phyloP scores from a whole-genome alignment of 2,888 invertebrate species.

The Alentia gelatinosa region DNA sequence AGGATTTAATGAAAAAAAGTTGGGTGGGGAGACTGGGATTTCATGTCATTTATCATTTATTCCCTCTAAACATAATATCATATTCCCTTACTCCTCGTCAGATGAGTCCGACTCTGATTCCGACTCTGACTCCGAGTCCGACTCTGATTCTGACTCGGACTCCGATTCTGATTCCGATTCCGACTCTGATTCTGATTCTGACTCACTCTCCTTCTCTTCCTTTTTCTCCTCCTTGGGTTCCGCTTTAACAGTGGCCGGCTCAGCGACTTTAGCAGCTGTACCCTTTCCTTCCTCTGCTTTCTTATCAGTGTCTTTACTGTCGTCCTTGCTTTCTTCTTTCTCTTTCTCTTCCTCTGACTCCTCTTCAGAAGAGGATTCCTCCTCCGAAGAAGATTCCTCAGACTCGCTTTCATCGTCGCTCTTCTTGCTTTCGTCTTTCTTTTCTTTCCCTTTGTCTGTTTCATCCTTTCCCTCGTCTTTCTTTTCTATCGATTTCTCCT shows the following conservation, averaged over 20 bases:
- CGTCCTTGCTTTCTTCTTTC: not conserved
- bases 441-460: not conserved
- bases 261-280: not conserved
- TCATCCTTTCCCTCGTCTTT: not conserved
- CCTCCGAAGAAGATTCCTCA: not conserved
- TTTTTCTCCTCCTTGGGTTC: not conserved
- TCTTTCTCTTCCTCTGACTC: constrained; percentile 1
- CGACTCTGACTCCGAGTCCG: not conserved
- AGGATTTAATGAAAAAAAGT: no score
- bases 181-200: constrained; percentile 19
- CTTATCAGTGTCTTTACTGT: not conserved
- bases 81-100: not conserved
- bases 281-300: not conserved
- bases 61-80: not conserved
- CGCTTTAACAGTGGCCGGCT: not conserved
- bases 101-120: not conserved
- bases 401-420: not conserved
- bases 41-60: constrained; percentile 20
- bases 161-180: constrained; percentile 6
- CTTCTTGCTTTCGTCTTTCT: not conserved
- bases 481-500: not conserved
- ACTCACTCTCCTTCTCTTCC: constrained; percentile 38
- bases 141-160: not conserved
- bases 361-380: not conserved
- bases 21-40: no score